Evolutionary conservation across 2,888 invertebrate species (phyloP).

Genomic region (Polyploca ridens): DNA sequence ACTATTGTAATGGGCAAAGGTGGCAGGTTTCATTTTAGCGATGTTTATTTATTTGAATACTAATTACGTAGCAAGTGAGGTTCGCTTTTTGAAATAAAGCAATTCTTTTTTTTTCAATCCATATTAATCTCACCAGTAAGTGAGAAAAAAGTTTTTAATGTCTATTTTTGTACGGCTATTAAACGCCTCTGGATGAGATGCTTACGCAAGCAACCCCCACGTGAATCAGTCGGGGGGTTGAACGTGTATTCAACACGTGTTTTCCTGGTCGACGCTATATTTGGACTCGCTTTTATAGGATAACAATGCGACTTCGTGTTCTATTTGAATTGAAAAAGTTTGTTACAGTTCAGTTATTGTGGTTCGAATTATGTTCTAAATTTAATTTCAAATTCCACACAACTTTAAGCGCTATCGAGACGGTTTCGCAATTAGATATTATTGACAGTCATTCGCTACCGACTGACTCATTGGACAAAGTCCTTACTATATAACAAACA

Average conservation of each 20-base stretch:
- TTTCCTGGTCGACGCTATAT: neutral
- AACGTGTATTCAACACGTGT: neutral
- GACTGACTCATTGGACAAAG: slow-evolving; percentile 50
- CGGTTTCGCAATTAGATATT: slow-evolving; percentile 33
- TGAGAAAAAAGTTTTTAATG: neutral
- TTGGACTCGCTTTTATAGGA: neutral
- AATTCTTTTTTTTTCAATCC: neutral
- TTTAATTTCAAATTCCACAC: neutral
- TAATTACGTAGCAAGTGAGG: neutral
- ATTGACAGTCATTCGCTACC: slow-evolving; percentile 12
- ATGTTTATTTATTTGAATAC: neutral
- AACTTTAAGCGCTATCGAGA: slow-evolving; percentile 31
- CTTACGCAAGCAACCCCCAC: neutral
- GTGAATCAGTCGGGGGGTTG: neutral
- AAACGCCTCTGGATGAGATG: neutral
- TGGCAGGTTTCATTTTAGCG: neutral
- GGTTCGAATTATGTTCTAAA: neutral
- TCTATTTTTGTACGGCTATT: neutral
- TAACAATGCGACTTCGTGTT: neutral
- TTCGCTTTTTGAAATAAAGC: too few species aligned
- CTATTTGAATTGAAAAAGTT: neutral
- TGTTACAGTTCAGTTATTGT: neutral
- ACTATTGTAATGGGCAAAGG: slow-evolving; percentile 53
- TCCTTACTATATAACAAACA: slow-evolving; percentile 36
- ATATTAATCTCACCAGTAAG: neutral